These are phyloP conservation scores for Drosophila subsilvestris DNA, from an alignment of 2,888 invertebrate genomes.

Conservation along the genomic window DNA sequence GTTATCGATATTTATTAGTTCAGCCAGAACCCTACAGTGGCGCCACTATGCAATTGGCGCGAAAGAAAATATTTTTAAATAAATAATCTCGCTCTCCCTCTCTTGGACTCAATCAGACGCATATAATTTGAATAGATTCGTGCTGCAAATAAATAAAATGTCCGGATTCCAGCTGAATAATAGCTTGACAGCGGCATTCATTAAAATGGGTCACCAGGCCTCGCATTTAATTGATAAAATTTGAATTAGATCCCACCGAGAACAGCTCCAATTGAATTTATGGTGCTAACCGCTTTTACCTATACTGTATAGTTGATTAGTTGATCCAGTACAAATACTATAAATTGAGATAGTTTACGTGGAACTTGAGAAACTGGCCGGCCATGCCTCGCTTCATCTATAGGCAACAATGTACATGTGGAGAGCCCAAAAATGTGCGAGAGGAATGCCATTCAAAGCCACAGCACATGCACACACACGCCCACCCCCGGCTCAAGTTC, in stretches of 20 bases:
- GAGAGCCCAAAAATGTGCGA: neutral
- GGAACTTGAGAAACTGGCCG: conserved; percentile 25
- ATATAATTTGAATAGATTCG: conserved; percentile 3
- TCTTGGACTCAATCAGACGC: neutral
- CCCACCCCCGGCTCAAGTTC: conserved; percentile 57
- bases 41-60: conserved; percentile 5
- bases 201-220: conserved; percentile 6
- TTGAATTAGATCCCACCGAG: conserved; percentile 12
- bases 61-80: conserved; percentile 14
- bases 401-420: neutral
- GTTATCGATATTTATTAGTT: neutral
- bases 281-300: neutral
- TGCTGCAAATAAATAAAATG: neutral
- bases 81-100: neutral
- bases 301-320: neutral
- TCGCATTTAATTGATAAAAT: conserved; percentile 10
- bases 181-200: neutral
- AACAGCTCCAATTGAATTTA: neutral
- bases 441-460: neutral
- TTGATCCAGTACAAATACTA: neutral
- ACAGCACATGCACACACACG: neutral
- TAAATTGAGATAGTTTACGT: conserved; percentile 7
- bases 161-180: conserved; percentile 16
- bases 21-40: neutral
- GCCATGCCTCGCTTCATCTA: conserved; percentile 20